A percentile compares a stretch with the other conserved stretches of the same genome.
Evolutionary conservation across 2,113 vertebrate species (phyloP).

Genomic region (Climacteris rufus): DNA sequence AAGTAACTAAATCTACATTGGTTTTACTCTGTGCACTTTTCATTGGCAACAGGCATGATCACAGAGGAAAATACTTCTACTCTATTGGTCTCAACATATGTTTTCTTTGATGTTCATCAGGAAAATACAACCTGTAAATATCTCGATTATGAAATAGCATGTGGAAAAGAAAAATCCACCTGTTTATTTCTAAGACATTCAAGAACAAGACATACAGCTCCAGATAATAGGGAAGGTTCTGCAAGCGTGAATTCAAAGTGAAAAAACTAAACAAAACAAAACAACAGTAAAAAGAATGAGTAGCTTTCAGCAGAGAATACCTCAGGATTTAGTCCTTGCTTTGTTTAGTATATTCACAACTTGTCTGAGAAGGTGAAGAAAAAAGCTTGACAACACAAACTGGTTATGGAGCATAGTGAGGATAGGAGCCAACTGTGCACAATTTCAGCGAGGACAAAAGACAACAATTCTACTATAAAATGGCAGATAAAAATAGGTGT

Average conservation of each 20-base stretch:
- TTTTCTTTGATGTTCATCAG: neutral
- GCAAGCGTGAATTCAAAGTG: neutral
- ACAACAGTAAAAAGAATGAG: neutral
- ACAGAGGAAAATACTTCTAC: neutral
- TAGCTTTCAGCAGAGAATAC: neutral
- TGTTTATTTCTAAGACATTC: neutral
- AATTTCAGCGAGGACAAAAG: neutral
- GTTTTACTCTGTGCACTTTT: neutral
- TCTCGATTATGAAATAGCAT: neutral
- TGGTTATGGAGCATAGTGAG: neutral
- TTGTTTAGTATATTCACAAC: neutral
- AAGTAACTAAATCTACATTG: neutral
- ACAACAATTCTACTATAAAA: neutral
- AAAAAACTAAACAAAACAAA: neutral
- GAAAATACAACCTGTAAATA: neutral
- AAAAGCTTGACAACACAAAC: neutral
- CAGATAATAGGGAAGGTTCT: neutral
- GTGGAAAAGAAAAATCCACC: neutral
- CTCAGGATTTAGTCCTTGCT: neutral
- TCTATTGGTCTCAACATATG: neutral
- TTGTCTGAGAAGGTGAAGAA: neutral
- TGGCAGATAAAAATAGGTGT: neutral
- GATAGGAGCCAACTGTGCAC: neutral
- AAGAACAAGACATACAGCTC: neutral
- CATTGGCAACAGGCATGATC: neutral